These are phyloP conservation scores for Champsocephalus gunnari DNA, from an alignment of 2,797 vertebrate genomes.

Conservation along the genomic window DNA sequence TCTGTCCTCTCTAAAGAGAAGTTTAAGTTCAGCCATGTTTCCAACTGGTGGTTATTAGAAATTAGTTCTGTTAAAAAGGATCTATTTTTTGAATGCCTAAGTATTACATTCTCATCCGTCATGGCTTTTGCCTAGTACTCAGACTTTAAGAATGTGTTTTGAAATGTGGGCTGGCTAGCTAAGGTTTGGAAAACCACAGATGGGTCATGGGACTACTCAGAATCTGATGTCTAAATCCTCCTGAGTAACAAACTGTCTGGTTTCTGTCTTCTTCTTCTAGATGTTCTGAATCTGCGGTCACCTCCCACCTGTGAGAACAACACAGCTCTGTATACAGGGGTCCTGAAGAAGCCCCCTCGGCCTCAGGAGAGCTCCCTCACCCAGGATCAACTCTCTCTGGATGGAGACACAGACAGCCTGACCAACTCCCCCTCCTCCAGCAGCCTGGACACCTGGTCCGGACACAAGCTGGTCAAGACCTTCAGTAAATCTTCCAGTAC, in stretches of 20 bases:
- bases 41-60: neutral
- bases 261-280: constrained; percentile 61
- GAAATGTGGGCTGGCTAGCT: constrained; percentile 27
- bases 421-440: constrained; percentile 92
- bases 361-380: constrained; percentile 88
- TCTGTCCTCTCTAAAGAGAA: neutral
- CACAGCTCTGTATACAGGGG: constrained; percentile 92
- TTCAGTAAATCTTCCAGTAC: constrained; percentile 90
- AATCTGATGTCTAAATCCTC: constrained; percentile 29
- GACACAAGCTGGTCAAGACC: constrained; percentile 94
- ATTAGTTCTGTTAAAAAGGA: neutral
- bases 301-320: constrained; percentile 89
- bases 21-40: constrained; percentile 1
- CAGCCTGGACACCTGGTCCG: constrained; percentile 93
- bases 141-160: constrained; percentile 53
- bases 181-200: constrained; percentile 38
- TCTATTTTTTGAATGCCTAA: neutral
- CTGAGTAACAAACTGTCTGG: constrained; percentile 11
- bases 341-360: constrained; percentile 91
- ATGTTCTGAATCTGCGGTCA: constrained; percentile 86
- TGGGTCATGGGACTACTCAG: constrained; percentile 23
- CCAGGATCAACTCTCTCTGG: constrained; percentile 86
- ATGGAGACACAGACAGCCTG: constrained; percentile 89
- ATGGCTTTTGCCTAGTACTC: constrained; percentile 43
- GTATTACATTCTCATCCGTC: constrained; percentile 8